Evolutionary conservation across 2,888 invertebrate genomes (phyloP), one percentile per base, ranked within the genome.

Genomic region (Xanthia togata): DNA sequence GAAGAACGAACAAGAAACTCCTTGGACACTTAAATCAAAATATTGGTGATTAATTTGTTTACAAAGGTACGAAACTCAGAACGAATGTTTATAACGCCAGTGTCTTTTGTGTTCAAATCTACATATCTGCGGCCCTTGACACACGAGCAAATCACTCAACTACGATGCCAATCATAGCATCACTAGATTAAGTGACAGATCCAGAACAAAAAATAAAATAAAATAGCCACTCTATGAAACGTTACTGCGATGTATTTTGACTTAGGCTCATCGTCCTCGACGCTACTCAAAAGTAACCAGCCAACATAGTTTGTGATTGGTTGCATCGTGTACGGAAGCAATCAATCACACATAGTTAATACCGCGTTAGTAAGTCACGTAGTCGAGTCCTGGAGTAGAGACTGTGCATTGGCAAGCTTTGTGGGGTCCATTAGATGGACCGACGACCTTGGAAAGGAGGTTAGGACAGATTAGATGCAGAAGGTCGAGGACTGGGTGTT

Each of bases 151-250:
- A 71, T 71, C 60, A 38, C 47, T 62, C n/a, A 53, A n/a, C 12
- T n/a, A 20, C 11, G 12, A 41, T n/a, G 80, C 5, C 41, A 31
- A 62, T 20, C 44, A 0, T 31, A 14, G 26, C 26, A 73, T 41
- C 23, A 50, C 38, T 47, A 55, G 31, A 73, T 17, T 47, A 53
- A 38, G n/a, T 31, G 14, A 53, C 38, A 44, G 31, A n/a, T 50
- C 26, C 12, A 35, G 26, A 59, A 63, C 9, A 63, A 73, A 72
- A 81, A 60, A 8, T 23, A 57, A 53, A 73, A 73, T 44, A 2
- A 41, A 53, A 8, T 35, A 20, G 14, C 9, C 47, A 50, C 62
- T 63, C 9, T 17, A 41, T 55, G 47, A 26, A 75, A 76, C 41
- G 12, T 12, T n/a, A 62, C 63, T 9, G 41, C 14, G 38, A 73